Base-by-base conservation (phyloP, 1,140 invertebrate species). In the Drosophila nannoptera region DNA sequence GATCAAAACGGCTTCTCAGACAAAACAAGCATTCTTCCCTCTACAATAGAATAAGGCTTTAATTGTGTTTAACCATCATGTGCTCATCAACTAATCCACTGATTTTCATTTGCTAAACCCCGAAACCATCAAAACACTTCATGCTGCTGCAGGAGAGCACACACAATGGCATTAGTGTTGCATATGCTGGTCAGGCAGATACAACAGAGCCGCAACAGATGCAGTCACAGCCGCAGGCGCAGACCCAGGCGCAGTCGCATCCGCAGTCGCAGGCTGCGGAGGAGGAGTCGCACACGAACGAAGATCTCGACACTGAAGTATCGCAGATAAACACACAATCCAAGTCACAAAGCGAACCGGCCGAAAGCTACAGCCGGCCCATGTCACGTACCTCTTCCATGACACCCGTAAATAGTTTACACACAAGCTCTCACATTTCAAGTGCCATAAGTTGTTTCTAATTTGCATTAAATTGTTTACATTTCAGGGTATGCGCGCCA, bases 401-500 rank as follows among this genome's bases (percentile, higher is more conserved):
- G 88, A 89, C 88, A 78, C 88, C 88, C 73, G 88, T 89, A 89
- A 89, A 86, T 89, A 88, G 83, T 84, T 87, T 69, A 67, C 48
- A 36, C 56, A 35, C 58, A 61, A 66, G 35, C 40, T 38, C 29
- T 4, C 53, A 9, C 33, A 53, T 40, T 38, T 64, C n/a, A 8
- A 43, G 12, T 31, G 1, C 22, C 9, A 52, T 35, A 53, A 49
- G 14, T 45, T 8, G 16, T n/a, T 14, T 40, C 36, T 56, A 54
- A 67, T 53, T 6, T 12, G 6, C 7, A 36, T n/a, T 64, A 11
- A 12, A 7, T 35, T 22, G 8, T 52, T 78, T 65, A 32, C 32
- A 56, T 75, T 78, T 43, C 73, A 89, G 77, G 87, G 73, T n/a
- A 90, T 89, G 91, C 90, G 90, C 70, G 91, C 91, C 77, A 95